Conservation (phyloP, 1,140 invertebrate species). For the Microplitis mediator region DNA sequence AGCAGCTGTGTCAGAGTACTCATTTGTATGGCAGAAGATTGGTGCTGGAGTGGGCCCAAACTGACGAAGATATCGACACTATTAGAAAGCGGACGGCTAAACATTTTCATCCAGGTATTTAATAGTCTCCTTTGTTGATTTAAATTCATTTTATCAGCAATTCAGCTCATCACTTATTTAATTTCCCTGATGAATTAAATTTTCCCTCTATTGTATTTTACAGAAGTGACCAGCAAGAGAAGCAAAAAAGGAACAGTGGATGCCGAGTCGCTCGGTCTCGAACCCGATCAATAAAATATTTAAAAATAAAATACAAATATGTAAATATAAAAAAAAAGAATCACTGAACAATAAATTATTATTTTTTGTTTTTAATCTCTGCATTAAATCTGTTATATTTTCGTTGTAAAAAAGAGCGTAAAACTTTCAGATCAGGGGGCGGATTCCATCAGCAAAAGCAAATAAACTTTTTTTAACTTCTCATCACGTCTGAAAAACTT, state of each 20-base stretch:
- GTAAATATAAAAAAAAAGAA: not conserved
- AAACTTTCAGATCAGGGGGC: no score
- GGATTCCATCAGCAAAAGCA: no score
- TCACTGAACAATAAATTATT: no score
- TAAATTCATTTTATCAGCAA: not conserved
- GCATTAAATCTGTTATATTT: no score
- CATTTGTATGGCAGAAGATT: constrained; percentile 95
- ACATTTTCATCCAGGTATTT: constrained; percentile 35
- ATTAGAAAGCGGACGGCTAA: constrained; percentile 39
- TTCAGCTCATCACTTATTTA: not conserved
- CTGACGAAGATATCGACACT: constrained; percentile 65
- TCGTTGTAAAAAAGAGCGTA: no score
- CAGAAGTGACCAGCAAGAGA: constrained; percentile 28
- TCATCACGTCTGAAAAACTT: constrained; percentile 21
- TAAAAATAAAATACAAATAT: no score
- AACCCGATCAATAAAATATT: not conserved
- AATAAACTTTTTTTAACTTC: not conserved
- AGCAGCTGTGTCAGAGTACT: constrained; percentile 91
- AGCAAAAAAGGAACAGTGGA: constrained; percentile 31
- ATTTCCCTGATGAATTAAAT: not conserved
- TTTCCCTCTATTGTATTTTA: constrained; percentile 8
- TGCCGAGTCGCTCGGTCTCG: constrained; percentile 24
- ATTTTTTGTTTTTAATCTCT: no score
- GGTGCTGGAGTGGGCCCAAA: constrained; percentile 94
- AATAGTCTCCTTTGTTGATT: not conserved